Base-by-base conservation (phyloP, 2,113 vertebrate species). In the Melanostigma gelatinosum region DNA sequence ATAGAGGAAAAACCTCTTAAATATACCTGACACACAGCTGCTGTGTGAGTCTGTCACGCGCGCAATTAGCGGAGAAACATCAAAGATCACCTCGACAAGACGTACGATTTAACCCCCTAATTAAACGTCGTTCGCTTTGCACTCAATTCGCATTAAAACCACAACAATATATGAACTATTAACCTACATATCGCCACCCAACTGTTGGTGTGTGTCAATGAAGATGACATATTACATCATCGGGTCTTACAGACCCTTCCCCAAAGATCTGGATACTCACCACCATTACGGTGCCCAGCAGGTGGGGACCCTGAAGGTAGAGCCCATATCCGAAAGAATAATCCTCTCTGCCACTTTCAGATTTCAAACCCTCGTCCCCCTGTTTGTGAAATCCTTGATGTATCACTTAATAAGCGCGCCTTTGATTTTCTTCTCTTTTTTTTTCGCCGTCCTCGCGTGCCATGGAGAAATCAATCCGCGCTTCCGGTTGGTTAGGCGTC, bases 221-320 rank as follows among this genome's bases (percentile, higher is more conserved):
- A n/a, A 6, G 11, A 1, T 4, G 8, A 34, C 5, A 16, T 64
- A 57, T 70, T 50, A 36, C 1, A 48, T 55, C 6, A 60, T 24
- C 4, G 36, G 54, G 2, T 40, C 32, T 29, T 54, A 67, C 4
- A 42, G 62, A 77, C 1, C 11, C 34, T 71, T 69, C 60, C 46
- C 13, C n/a, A 68, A 29, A 76, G 48, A 78, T 32, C 1, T 29
- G 42, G 27, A 44, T 73, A 88, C 91, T 90, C 80, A 91, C 91
- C 90, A 93, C 91, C 93, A 91, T 94, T 55, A 92, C 87, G 89
- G 90, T 88, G 91, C 89, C 90, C 92, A 82, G 89, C 91, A 93
- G 91, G 91, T 92, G 87, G 74, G 82, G 84, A 89, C 79, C 90
- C 88, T 71, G 82, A 75, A 91, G 88, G 87, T 87, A 79, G 82